Base-by-base conservation (phyloP, 2,113 vertebrate genomes). In the Taxidea taxus region DNA sequence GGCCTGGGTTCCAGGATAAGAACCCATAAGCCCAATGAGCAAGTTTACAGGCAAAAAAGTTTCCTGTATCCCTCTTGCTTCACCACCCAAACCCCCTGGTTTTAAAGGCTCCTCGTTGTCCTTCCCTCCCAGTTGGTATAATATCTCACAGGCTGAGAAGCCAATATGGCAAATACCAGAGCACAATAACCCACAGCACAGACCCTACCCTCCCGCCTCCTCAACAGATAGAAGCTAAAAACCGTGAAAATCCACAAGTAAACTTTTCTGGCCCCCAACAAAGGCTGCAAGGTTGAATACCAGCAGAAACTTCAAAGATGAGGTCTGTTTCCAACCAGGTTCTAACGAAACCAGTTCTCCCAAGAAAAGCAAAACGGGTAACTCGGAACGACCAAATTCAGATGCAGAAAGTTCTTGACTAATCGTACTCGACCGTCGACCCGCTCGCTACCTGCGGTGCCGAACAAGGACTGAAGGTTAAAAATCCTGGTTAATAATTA, bases 201-300 rank as follows among this genome's bases (percentile, higher is more conserved):
- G 91, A 91, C 51, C 81, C 93, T 86, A 84, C 87, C 95, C 97
- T 96, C 96, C 92, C 74, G 95, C 95, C 90, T 85, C 97, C 89
- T 89, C 68, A 0, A 88, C 23, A 68, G 34, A n/a, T 77, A 94
- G 98, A 87, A 88, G 81, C 88, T 89, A 87, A 77, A 97, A 97
- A 82, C 88, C 92, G 42, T 74, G 25, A 87, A 97, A 98, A 96
- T 95, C 91, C 95, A 95, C 87, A 81, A 97, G 94, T 97, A 97
- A 98, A 97, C 92, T 78, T 98, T 88, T 96, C 97, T 98, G 98
- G 90, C 91, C 80, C 95, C 97, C 87, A 81, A 75, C 97, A 83
- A 98, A 90, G 97, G 98, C 97, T 42, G 20, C 95, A 72, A 95
- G 51, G 58, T 47, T 10, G 34, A 82, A 56, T 9, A 34, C 4